Conservation (phyloP, 1,140 invertebrate genomes). For the Paramacrobiotus metropolitanus region DNA sequence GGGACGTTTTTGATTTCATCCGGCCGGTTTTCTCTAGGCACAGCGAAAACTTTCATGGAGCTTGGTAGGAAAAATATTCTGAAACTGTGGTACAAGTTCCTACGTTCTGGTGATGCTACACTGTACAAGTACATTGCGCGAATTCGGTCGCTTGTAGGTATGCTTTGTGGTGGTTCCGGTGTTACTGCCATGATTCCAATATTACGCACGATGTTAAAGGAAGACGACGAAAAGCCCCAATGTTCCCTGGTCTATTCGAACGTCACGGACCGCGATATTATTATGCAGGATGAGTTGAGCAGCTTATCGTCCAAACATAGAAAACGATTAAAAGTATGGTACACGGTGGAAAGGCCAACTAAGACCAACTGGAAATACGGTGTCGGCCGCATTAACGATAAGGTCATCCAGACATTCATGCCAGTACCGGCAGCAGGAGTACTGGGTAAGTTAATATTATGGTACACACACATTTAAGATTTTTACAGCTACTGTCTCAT, state of each 20-base stretch:
- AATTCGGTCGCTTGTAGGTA: conserved; percentile 3
- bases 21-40: background rate
- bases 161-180: background rate
- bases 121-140: too few relatives aligned
- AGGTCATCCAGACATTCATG: background rate
- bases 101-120: background rate
- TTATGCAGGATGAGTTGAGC: background rate
- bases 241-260: background rate
- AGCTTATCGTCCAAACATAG: background rate
- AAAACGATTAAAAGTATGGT: background rate
- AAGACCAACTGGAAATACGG: background rate
- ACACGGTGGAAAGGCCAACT: background rate
- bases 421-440: background rate
- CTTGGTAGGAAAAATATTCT: background rate
- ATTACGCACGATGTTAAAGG: background rate
- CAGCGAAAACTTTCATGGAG: background rate
- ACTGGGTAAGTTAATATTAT: background rate
- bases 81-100: background rate
- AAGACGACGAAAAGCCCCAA: background rate
- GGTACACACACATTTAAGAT: too few relatives aligned
- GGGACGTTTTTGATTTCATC: background rate
- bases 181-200: background rate
- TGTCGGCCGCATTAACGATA: background rate
- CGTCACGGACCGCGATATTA: background rate
- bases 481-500: too few relatives aligned